Conservation (phyloP, 2,888 invertebrate genomes). For the Drosophila conformis region DNA sequence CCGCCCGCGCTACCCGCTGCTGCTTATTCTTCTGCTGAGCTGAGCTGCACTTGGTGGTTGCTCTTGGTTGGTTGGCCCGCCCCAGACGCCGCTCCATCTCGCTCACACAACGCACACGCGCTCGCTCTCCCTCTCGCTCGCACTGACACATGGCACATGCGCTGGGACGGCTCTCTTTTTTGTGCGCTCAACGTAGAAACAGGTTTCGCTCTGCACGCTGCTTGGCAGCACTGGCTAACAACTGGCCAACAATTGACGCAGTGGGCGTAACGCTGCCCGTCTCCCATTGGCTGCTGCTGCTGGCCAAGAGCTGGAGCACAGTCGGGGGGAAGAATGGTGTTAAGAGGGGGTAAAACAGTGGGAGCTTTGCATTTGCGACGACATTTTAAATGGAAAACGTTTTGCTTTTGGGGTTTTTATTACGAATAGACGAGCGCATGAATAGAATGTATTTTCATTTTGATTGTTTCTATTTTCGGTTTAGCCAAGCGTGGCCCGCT, state of each 20-base stretch:
- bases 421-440: slow-evolving; percentile 64
- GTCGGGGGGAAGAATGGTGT: not conserved
- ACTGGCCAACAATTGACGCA: slow-evolving; percentile 59
- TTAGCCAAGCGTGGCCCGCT: slow-evolving; percentile 48
- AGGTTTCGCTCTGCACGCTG: slow-evolving; percentile 50
- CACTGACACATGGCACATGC: slow-evolving; percentile 7
- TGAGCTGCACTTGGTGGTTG: slow-evolving; percentile 30
- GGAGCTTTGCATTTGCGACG: slow-evolving; percentile 69
- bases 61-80: slow-evolving; percentile 43
- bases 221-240: slow-evolving; percentile 78
- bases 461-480: slow-evolving; percentile 79
- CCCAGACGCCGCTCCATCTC: slow-evolving; percentile 37
- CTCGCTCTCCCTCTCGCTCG: slow-evolving; percentile 10
- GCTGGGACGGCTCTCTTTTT: slow-evolving; percentile 34
- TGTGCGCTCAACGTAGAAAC: slow-evolving; percentile 34
- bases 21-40: slow-evolving; percentile 6
- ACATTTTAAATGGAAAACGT: slow-evolving; percentile 84
- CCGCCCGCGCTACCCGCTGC: slow-evolving; percentile 21
- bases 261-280: slow-evolving; percentile 61
- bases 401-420: slow-evolving; percentile 83
- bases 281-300: slow-evolving; percentile 57
- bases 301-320: not conserved
- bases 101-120: slow-evolving; percentile 10
- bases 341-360: not conserved
- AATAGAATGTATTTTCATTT: slow-evolving; percentile 78